Evolutionary conservation across 2,113 vertebrate genomes (phyloP).

Genomic region (Vombatus ursinus): DNA sequence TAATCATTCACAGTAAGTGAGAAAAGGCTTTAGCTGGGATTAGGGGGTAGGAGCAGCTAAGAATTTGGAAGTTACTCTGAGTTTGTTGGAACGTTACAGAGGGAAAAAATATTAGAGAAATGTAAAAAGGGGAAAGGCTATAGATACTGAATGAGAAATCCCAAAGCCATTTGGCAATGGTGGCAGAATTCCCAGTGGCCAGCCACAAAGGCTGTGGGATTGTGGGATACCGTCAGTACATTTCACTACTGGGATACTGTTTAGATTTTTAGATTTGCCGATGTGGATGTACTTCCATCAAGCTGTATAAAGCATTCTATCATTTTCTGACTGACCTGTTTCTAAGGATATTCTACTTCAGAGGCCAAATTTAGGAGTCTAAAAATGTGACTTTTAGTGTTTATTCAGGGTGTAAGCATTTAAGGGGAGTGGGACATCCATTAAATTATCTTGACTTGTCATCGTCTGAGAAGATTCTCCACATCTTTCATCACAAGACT

Average conservation of each 20-base stretch:
- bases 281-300: neutral
- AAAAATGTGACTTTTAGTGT: constrained; percentile 12
- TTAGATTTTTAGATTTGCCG: neutral
- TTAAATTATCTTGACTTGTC: neutral
- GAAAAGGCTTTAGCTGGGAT: neutral
- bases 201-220: neutral
- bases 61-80: neutral
- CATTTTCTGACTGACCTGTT: neutral
- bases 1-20: neutral
- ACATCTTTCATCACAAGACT: constrained; percentile 43
- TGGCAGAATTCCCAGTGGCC: neutral
- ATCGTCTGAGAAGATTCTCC: neutral
- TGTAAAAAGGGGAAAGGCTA: neutral
- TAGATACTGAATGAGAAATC: neutral
- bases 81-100: neutral
- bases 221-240: neutral
- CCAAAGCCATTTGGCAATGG: neutral
- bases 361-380: neutral
- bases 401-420: constrained; percentile 1
- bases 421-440: constrained; percentile 24
- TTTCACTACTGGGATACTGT: neutral
- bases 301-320: neutral
- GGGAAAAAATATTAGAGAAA: neutral
- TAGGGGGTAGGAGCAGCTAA: neutral
- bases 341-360: constrained; percentile 1